Percentiles rank a stretch among this genome's conserved stretches.
Evolutionary conservation across 2,888 invertebrate species (phyloP).

Genomic region (Rhopalosiphum nymphaeae): DNA sequence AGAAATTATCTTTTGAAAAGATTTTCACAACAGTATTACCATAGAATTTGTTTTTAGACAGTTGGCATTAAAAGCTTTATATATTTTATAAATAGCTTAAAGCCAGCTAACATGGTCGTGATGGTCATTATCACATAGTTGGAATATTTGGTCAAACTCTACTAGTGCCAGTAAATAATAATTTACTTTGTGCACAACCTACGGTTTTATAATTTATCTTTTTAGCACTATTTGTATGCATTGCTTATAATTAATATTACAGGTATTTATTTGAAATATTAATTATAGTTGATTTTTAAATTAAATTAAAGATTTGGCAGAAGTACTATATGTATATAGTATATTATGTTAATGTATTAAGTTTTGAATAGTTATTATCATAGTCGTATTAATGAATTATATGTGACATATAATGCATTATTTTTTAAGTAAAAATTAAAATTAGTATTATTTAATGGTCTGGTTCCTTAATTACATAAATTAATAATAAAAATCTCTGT

Average conservation of each 20-base stretch:
- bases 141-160: slow-evolving; percentile 46
- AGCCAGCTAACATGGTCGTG: slow-evolving; percentile 57
- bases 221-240: not conserved
- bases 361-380: not conserved
- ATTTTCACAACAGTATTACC: slow-evolving; percentile 48
- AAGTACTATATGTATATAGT: not conserved
- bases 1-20: slow-evolving; percentile 49
- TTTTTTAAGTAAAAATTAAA: slow-evolving; percentile 32
- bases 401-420: not conserved
- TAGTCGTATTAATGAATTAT: not conserved
- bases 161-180: slow-evolving; percentile 63
- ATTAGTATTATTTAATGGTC: slow-evolving; percentile 22
- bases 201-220: slow-evolving; percentile 39
- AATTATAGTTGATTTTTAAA: not conserved
- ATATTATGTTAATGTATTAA: not conserved
- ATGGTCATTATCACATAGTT: slow-evolving; percentile 64
- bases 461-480: not conserved
- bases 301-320: not conserved
- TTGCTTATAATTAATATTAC: slow-evolving; percentile 16
- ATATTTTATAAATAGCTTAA: slow-evolving; percentile 62
- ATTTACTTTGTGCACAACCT: slow-evolving; percentile 57
- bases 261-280: slow-evolving; percentile 29
- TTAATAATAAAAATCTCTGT: not conserved
- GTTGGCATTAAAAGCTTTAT: slow-evolving; percentile 64
- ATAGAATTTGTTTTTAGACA: slow-evolving; percentile 59